A percentile compares a stretch with the other conserved stretches of the same genome.
Evolutionary conservation across 2,797 vertebrate genomes (phyloP).

Genomic region (Euphonia xanthogaster): DNA sequence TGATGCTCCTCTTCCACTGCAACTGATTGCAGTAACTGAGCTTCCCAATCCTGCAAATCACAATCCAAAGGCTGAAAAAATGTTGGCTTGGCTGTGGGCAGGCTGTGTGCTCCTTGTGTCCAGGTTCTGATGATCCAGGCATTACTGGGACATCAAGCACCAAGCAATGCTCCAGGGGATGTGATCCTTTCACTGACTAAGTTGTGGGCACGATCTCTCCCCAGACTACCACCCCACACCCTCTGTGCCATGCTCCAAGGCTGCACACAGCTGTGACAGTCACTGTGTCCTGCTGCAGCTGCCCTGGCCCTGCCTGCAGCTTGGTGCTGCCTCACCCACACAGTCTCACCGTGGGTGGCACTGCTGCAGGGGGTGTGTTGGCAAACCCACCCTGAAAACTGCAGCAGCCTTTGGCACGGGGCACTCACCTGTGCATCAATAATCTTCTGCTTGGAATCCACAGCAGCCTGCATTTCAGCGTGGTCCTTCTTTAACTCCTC

Average conservation of each 20-base stretch:
- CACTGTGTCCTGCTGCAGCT: background rate
- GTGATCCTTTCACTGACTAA: background rate
- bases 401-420: background rate
- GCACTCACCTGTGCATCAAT: conserved; percentile 93
- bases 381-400: background rate
- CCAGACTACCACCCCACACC: background rate
- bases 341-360: accelerated
- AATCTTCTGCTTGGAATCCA: conserved; percentile 98
- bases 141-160: background rate
- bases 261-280: background rate
- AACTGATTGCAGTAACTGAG: background rate
- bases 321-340: background rate
- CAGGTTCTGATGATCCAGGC: background rate
- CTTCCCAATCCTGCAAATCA: background rate
- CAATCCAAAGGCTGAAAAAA: background rate
- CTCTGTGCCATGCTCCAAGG: background rate
- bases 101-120: background rate
- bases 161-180: background rate
- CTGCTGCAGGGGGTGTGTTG: accelerated
- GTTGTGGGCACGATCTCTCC: background rate
- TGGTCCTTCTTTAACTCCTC: conserved; percentile 98
- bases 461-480: conserved; percentile 95
- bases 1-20: background rate
- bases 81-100: background rate
- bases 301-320: background rate